Evolutionary conservation across 2,113 vertebrate species (phyloP), one percentile per base, ranked within the genome.

Genomic region (Lanius ludovicianus): DNA sequence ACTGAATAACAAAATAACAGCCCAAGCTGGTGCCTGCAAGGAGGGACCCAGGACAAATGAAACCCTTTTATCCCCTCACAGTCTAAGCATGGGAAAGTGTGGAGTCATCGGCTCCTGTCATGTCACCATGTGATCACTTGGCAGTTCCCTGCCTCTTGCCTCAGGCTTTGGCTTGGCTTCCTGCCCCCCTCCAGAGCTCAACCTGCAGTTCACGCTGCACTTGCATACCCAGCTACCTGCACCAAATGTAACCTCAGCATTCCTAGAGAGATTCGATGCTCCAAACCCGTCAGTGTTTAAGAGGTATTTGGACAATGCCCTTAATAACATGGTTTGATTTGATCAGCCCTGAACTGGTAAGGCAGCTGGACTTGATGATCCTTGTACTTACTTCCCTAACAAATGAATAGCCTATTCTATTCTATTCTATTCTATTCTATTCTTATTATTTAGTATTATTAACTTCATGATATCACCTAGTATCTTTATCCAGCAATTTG

Each of bases 71-170:
- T 42, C 16, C 49, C 21, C 16, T 42, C 30, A 11, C 23, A 56
- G 17, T 64, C 28, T 31, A 56, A 35, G 25, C 16, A 9, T 16
- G 21, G 49, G 25, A 47, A 25, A 41, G 57, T 39, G 10, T 74
- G 68, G 60, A 65, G 23, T 33, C 1, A 0, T n/a, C 0, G 0
- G 19, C 10, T 74, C 7, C 52, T 59, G 28, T 73, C 0, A 0
- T 24, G 15, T 67, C 19, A 56, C 50, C 35, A 6, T 41, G 5
- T 24, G 19, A 33, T 31, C 37, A 28, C 59, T 67, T 0, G 0
- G 39, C 18, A 37, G 19, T 67, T 74, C 28, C 33, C 39, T 57
- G 23, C 60, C 44, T 50, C 33, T 52, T 65, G 15, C 33, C 19
- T 44, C 19, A 11, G 37, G 10, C 37, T 68, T 59, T 52, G 53